phyloP scores from a whole-genome alignment of 1,140 invertebrate genomes.

The Nixonia krombeini region DNA sequence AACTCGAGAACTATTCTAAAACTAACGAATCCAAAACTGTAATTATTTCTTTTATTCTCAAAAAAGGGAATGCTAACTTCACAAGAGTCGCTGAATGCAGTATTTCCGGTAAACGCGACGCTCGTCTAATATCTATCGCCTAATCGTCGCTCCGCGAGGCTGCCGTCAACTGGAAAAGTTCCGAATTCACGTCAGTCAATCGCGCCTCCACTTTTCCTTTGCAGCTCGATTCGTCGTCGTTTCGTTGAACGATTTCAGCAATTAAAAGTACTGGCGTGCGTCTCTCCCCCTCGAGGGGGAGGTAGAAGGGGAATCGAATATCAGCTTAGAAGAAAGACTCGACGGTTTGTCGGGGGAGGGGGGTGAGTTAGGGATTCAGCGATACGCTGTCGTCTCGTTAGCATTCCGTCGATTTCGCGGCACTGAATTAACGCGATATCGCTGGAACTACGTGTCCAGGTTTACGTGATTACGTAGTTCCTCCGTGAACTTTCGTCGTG shows the following conservation, averaged over 20 bases:
- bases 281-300: no score
- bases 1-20: no score
- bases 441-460: conserved; percentile 45
- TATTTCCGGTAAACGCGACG: no score
- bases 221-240: not conserved
- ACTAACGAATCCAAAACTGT: no score
- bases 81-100: no score
- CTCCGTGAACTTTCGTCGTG: conserved; percentile 56
- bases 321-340: not conserved
- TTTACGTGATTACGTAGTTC: conserved; percentile 59
- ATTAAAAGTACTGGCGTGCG: conserved; percentile 8
- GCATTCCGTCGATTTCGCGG: conserved; percentile 35
- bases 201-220: not conserved
- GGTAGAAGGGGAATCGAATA: no score
- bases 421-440: conserved; percentile 50
- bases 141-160: no score
- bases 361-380: conserved; percentile 4
- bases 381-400: conserved; percentile 25
- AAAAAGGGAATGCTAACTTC: no score
- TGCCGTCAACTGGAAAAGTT: not conserved
- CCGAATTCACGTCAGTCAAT: not conserved
- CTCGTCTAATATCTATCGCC: no score
- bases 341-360: not conserved
- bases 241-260: conserved; percentile 9
- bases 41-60: no score